Evolutionary conservation across 2,888 invertebrate genomes (phyloP).

Genomic region (Drosophila affinis): DNA sequence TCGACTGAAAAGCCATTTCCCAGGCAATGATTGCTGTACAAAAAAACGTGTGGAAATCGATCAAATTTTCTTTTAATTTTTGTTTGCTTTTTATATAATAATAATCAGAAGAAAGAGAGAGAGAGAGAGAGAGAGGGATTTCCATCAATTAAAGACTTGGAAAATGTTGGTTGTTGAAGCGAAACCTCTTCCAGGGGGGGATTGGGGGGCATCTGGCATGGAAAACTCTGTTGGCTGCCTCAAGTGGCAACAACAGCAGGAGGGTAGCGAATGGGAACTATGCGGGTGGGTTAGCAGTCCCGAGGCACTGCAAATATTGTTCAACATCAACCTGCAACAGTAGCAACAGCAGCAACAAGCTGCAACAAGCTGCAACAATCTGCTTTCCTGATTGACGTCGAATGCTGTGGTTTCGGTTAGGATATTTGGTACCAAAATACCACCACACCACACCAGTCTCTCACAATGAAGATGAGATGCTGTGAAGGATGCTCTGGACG

Average conservation of each 20-base stretch:
- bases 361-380: slow-evolving; percentile 51
- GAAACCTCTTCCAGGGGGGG: neutral
- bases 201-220: slow-evolving; percentile 44
- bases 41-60: neutral
- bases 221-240: slow-evolving; percentile 22
- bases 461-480: slow-evolving; percentile 21
- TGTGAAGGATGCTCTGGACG: neutral
- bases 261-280: slow-evolving; percentile 28
- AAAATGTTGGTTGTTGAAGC: slow-evolving; percentile 16
- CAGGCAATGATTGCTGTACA: neutral
- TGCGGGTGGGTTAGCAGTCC: slow-evolving; percentile 21
- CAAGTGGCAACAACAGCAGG: slow-evolving; percentile 51
- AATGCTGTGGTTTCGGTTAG: slow-evolving; percentile 79
- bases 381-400: slow-evolving; percentile 79
- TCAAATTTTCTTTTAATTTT: neutral
- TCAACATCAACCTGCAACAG: slow-evolving; percentile 44
- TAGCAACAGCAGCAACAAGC: slow-evolving; percentile 37
- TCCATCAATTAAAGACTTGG: slow-evolving; percentile 1
- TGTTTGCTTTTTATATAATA: neutral
- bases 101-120: neutral
- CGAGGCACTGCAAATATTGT: slow-evolving; percentile 61
- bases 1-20: neutral
- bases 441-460: slow-evolving; percentile 55
- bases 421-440: slow-evolving; percentile 74
- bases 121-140: neutral